phyloP scores from a whole-genome alignment of 2,113 vertebrate species.

The Anser cygnoides region DNA sequence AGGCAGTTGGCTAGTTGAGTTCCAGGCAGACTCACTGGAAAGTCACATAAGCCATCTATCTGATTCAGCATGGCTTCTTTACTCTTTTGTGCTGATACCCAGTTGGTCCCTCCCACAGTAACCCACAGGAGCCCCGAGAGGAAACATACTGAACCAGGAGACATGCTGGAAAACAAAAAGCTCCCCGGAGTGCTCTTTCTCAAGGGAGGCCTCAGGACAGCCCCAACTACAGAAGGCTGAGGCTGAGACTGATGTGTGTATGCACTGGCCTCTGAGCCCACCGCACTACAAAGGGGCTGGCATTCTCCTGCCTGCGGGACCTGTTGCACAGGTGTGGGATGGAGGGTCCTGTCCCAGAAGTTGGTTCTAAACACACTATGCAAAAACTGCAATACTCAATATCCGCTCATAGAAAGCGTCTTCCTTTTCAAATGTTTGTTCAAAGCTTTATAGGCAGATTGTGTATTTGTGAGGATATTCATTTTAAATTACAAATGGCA shows the following conservation, averaged over 20 bases:
- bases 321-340: not conserved
- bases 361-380: not conserved
- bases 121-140: not conserved
- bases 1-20: not conserved
- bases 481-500: not conserved
- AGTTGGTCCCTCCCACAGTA: not conserved
- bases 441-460: not conserved
- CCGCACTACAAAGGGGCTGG: rapidly evolving
- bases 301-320: not conserved
- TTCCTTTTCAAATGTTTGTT: not conserved
- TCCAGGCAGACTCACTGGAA: not conserved
- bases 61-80: not conserved
- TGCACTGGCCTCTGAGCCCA: not conserved
- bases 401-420: not conserved
- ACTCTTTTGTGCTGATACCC: not conserved
- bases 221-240: not conserved
- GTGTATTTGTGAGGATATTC: not conserved
- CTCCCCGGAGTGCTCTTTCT: not conserved
- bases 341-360: not conserved
- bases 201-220: not conserved
- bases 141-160: not conserved
- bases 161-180: not conserved
- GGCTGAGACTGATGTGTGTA: not conserved
- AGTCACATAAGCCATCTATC: not conserved
- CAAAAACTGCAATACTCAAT: not conserved